A percentile compares a stretch with the other conserved stretches of the same genome.
Evolutionary conservation across 2,113 vertebrate species (phyloP).

Genomic region (Arvicanthis niloticus): DNA sequence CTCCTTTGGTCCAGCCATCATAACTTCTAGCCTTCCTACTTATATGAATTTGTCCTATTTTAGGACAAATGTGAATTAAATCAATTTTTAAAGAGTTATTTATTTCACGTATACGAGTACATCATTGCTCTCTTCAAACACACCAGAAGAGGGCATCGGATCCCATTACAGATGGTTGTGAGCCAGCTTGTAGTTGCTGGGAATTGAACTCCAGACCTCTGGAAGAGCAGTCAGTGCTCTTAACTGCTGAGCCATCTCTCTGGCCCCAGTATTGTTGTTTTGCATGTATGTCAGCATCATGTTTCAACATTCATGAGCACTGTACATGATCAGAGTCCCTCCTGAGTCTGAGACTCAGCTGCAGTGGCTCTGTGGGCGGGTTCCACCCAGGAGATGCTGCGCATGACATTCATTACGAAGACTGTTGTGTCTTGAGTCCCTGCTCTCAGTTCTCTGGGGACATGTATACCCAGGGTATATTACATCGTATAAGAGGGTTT

Average conservation of each 20-base stretch:
- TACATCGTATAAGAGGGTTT: constrained; percentile 7
- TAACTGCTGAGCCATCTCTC: too few species aligned
- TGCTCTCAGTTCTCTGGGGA: not conserved
- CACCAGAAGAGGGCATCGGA: too few species aligned
- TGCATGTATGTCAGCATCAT: not conserved
- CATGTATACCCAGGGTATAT: not conserved
- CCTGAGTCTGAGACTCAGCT: not conserved
- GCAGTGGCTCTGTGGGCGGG: not conserved
- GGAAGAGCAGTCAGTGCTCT: too few species aligned
- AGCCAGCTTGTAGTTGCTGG: too few species aligned
- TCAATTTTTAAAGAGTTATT: not conserved
- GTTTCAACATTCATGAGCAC: not conserved
- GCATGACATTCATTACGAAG: not conserved
- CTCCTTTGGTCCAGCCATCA: not conserved
- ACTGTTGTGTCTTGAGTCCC: not conserved
- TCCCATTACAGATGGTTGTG: too few species aligned
- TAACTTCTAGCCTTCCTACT: not conserved
- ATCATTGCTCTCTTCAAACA: too few species aligned
- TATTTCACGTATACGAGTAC: too few species aligned
- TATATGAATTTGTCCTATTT: not conserved
- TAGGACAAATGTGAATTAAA: not conserved
- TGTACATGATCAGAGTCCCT: not conserved
- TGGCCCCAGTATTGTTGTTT: not conserved
- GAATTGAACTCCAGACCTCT: too few species aligned
- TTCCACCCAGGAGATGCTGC: not conserved